Conservation (phyloP, 35 echinoderm and acorn worm genomes). For the Strongylocentrotus purpuratus region DNA sequence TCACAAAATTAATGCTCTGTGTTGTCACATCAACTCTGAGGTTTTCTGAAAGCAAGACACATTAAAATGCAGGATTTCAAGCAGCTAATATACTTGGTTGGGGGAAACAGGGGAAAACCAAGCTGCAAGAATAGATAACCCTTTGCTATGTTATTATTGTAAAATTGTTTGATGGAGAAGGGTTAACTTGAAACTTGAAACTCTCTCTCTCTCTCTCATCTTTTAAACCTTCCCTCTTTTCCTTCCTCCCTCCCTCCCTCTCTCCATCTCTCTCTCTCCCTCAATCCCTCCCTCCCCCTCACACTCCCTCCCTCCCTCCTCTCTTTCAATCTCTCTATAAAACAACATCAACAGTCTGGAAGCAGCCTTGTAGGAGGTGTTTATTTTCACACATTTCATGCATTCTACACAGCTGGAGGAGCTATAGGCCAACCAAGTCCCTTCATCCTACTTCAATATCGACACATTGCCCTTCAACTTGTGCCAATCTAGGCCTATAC, state of each 20-base stretch:
- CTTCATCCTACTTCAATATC: not conserved
- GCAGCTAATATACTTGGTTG: not conserved
- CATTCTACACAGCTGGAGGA: conserved; percentile 28
- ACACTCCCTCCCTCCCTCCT: not conserved
- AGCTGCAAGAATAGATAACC: not conserved
- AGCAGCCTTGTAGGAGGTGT: not conserved
- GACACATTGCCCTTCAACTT: not conserved
- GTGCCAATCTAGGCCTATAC: not conserved
- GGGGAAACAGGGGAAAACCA: not conserved
- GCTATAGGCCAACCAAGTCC: not conserved
- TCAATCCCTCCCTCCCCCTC: not conserved
- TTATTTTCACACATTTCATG: not conserved
- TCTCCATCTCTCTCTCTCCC: not conserved
- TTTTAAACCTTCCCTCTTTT: too few species aligned
- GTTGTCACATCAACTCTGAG: not conserved
- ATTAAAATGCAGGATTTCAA: not conserved
- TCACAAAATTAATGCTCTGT: not conserved
- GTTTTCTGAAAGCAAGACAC: not conserved
- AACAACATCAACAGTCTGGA: not conserved
- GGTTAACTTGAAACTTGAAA: too few species aligned
- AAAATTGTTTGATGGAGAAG: too few species aligned
- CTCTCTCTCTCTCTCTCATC: too few species aligned
- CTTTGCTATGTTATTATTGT: too few species aligned
- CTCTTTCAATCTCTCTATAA: not conserved
- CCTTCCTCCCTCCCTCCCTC: not conserved